These are phyloP conservation scores for Melanocharis versteri DNA, from an alignment of 2,113 vertebrate genomes.

Conservation along the genomic window DNA sequence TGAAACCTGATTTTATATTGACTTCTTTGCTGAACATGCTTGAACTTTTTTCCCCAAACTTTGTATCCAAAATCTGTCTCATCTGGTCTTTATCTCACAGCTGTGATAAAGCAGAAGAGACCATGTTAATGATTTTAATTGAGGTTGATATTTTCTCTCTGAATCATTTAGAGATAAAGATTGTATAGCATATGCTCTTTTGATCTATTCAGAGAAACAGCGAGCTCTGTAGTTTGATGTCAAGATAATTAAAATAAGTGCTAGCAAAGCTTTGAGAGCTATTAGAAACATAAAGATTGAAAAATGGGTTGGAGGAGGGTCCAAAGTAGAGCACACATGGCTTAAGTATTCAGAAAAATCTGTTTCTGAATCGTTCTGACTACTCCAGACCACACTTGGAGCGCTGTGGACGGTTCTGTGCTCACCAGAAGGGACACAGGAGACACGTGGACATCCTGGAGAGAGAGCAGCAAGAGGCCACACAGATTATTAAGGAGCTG, in stretches of 20 bases:
- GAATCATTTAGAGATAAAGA: constrained; percentile 54
- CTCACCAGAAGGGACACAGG: neutral
- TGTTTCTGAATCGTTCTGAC: neutral
- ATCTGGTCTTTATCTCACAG: constrained; percentile 37
- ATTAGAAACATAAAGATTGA: neutral
- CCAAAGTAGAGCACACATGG: neutral
- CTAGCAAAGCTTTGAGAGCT: neutral
- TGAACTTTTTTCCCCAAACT: neutral
- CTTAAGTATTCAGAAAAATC: neutral
- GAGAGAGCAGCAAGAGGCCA: neutral
- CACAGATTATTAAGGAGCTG: neutral
- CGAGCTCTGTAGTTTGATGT: neutral
- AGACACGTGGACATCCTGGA: neutral
- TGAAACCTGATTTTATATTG: neutral
- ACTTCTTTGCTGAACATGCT: neutral
- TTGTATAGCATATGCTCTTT: constrained; percentile 23
- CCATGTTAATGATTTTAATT: constrained; percentile 60
- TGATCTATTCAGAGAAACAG: constrained; percentile 41
- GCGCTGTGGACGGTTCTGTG: neutral
- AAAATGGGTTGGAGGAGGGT: neutral
- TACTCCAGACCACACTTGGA: neutral
- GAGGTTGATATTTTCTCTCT: constrained; percentile 34
- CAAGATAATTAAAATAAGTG: constrained; percentile 48
- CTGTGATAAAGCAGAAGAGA: constrained; percentile 21
- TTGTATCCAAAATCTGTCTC: neutral